Conservation (phyloP, 37 sponge, comb jelly and placozoan species). For the Dysidea cf. avara region DNA sequence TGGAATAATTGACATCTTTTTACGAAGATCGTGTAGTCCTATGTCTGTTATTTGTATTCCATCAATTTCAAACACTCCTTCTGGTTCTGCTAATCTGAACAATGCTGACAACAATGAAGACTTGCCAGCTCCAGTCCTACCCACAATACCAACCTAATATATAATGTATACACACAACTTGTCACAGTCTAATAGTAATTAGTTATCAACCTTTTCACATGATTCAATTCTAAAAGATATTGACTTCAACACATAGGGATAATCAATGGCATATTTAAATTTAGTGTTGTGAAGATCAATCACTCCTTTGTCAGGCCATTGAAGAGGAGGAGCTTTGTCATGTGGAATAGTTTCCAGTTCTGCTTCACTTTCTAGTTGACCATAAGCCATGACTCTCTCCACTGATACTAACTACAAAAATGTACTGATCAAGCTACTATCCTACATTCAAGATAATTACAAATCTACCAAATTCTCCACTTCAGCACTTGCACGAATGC, state of each 20-base stretch:
- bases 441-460: background rate
- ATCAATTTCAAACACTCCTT: slow-evolving; percentile 75
- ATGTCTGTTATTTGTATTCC: slow-evolving; percentile 64
- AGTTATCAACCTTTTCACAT: slow-evolving; percentile 60
- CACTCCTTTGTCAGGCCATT: slow-evolving; percentile 73
- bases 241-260: slow-evolving; percentile 58
- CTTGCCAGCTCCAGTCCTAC: slow-evolving; percentile 95
- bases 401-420: slow-evolving; percentile 70
- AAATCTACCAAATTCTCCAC: slow-evolving; percentile 68
- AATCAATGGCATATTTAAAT: slow-evolving; percentile 35
- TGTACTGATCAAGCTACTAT: background rate
- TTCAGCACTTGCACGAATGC: slow-evolving; percentile 75
- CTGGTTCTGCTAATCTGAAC: slow-evolving; percentile 86
- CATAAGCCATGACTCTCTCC: slow-evolving; percentile 68
- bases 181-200: background rate
- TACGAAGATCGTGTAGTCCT: slow-evolving; percentile 78
- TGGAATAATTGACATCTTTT: slow-evolving; percentile 86
- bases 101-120: slow-evolving; percentile 81
- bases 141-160: slow-evolving; percentile 82
- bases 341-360: slow-evolving; percentile 34
- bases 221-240: slow-evolving; percentile 45
- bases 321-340: slow-evolving; percentile 30
- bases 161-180: background rate
- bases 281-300: slow-evolving; percentile 36
- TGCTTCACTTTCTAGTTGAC: slow-evolving; percentile 49